Conservation (phyloP, 2,888 invertebrate species). For the Synergus japonicus region DNA sequence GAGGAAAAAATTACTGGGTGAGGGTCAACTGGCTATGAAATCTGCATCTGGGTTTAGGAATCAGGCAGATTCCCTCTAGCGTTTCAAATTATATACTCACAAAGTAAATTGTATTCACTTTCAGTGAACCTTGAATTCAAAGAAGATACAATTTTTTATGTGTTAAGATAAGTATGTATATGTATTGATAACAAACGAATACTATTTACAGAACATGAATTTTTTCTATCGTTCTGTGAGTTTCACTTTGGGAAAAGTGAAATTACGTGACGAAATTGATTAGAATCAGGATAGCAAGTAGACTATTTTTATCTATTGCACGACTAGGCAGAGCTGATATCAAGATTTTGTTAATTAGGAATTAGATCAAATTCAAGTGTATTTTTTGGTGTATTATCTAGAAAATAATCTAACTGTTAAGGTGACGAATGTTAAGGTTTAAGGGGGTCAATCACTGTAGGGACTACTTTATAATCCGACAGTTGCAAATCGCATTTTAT, state of each 20-base stretch:
- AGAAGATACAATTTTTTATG: too few relatives aligned
- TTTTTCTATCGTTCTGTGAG: background rate
- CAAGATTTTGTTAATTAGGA: background rate
- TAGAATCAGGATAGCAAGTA: constrained; percentile 23
- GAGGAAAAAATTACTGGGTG: constrained; percentile 21
- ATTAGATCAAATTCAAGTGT: background rate
- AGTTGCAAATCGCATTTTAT: constrained; percentile 43
- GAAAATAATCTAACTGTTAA: too few relatives aligned
- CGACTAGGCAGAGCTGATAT: background rate
- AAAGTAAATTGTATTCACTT: background rate
- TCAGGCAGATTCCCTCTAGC: background rate
- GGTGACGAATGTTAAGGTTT: too few relatives aligned
- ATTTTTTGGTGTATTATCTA: background rate
- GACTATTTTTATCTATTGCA: constrained; percentile 24
- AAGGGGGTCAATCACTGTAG: too few relatives aligned
- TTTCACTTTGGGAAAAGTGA: background rate
- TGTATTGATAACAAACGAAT: too few relatives aligned
- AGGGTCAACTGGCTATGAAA: constrained; percentile 35
- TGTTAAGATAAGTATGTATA: too few relatives aligned
- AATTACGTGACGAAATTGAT: constrained; percentile 17
- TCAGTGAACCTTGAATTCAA: background rate
- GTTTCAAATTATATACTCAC: background rate
- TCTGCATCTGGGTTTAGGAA: background rate
- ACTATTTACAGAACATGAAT: background rate
- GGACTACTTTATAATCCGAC: constrained; percentile 5